Evolutionary conservation across 1,140 invertebrate genomes (phyloP).

Genomic region (Aphaenogaster ashmeadi): DNA sequence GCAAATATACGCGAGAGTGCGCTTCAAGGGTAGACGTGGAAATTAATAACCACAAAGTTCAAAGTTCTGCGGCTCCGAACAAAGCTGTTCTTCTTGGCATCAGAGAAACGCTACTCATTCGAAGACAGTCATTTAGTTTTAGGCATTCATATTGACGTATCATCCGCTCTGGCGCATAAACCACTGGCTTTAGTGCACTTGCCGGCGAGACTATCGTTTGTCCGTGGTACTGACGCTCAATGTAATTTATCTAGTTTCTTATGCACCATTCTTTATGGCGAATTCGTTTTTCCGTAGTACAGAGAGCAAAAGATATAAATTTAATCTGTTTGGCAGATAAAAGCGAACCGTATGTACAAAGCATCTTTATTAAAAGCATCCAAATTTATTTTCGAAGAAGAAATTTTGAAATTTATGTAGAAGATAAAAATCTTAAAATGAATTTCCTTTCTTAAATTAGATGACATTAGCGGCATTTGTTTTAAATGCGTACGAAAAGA

Average conservation of each 20-base stretch:
- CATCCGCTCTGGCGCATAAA: constrained; percentile 13
- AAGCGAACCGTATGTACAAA: background rate
- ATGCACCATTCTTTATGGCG: background rate
- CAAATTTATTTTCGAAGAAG: background rate
- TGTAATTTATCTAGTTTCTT: constrained; percentile 11
- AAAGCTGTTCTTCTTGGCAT: constrained; percentile 33
- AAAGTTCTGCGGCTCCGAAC: constrained; percentile 40
- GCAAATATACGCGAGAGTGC: constrained; percentile 48
- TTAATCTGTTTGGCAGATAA: background rate
- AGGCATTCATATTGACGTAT: constrained; percentile 38
- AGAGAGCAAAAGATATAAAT: background rate
- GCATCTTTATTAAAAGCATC: background rate
- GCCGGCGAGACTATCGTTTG: background rate
- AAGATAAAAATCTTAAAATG: background rate
- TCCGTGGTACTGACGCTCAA: background rate
- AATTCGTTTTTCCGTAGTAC: background rate
- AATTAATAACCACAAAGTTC: constrained; percentile 61
- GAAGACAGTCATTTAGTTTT: constrained; percentile 50
- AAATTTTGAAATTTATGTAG: background rate
- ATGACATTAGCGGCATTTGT: background rate
- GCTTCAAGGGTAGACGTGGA: constrained; percentile 44
- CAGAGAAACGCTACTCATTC: constrained; percentile 13
- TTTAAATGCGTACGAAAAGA: no score
- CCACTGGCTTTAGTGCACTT: background rate
- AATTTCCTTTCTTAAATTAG: background rate